A percentile compares a stretch with the other conserved stretches of the same genome.
Evolutionary conservation across 2,797 vertebrate species (phyloP).

Genomic region (Limnodromus scolopaceus): DNA sequence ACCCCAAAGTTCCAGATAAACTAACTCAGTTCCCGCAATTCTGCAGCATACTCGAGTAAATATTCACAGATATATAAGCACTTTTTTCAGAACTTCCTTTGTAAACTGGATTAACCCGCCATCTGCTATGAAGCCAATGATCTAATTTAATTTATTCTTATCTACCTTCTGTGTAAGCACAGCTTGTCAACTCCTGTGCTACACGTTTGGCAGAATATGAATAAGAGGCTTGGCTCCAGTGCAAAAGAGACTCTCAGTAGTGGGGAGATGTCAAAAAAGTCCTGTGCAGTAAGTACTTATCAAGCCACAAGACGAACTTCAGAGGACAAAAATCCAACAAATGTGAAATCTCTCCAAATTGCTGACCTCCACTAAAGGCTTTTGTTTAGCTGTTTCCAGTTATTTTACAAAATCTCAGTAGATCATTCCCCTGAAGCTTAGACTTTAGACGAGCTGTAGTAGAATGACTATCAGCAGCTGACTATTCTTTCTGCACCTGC

Average conservation of each 20-base stretch:
- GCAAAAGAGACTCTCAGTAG: constrained; percentile 12
- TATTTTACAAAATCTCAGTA: constrained; percentile 36
- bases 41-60: not conserved
- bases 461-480: not conserved
- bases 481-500: constrained; percentile 28
- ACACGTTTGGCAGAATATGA: constrained; percentile 66
- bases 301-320: not conserved
- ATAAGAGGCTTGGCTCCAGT: constrained; percentile 38
- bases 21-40: not conserved
- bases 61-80: not conserved
- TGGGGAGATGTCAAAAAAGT: not conserved
- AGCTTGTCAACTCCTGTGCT: constrained; percentile 67
- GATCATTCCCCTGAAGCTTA: not conserved
- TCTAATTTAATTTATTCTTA: constrained; percentile 79
- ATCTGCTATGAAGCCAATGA: constrained; percentile 73
- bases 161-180: constrained; percentile 74
- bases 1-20: not conserved
- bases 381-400: constrained; percentile 22
- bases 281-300: not conserved
- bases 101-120: constrained; percentile 70
- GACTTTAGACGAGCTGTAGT: not conserved
- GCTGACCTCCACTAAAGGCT: not conserved
- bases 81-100: constrained; percentile 6
- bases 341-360: constrained; percentile 3
- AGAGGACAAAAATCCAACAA: constrained; percentile 17